Evolutionary conservation across 2,113 vertebrate genomes (phyloP).

Genomic region (Spea multiplicata): DNA sequence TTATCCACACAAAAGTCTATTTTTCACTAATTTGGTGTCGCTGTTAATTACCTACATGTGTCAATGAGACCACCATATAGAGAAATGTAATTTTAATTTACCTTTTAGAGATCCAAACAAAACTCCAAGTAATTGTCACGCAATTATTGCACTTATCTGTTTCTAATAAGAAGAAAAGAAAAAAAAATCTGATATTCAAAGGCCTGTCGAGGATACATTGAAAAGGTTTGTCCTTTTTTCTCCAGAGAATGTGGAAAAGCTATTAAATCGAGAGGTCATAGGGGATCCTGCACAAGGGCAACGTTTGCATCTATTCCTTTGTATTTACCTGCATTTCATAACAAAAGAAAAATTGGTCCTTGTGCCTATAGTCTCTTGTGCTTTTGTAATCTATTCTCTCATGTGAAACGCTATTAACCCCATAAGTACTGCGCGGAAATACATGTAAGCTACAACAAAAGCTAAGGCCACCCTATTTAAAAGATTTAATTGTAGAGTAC

Average conservation of each 20-base stretch:
- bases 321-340: conserved; percentile 13
- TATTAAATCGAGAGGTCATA: conserved; percentile 31
- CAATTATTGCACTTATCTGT: not conserved
- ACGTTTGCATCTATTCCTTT: not conserved
- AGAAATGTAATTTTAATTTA: conserved; percentile 37
- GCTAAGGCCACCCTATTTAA: no score
- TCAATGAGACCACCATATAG: conserved; percentile 9
- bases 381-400: conserved; percentile 24
- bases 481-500: no score
- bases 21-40: conserved; percentile 19
- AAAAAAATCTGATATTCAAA: not conserved
- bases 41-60: conserved; percentile 26
- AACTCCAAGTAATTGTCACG: conserved; percentile 14
- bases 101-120: conserved; percentile 34
- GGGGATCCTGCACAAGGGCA: conserved; percentile 42
- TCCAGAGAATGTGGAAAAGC: conserved; percentile 19
- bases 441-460: no score
- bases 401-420: conserved; percentile 25
- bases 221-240: conserved; percentile 37
- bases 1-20: not conserved
- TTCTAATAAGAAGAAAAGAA: not conserved
- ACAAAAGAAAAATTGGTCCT: conserved; percentile 26
- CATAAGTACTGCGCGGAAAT: not conserved
- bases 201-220: conserved; percentile 28
- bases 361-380: conserved; percentile 23